A percentile compares a stretch with the other conserved stretches of the same genome.
Conservation (phyloP, 1,140 invertebrate species). For the Helicoverpa armigera region DNA sequence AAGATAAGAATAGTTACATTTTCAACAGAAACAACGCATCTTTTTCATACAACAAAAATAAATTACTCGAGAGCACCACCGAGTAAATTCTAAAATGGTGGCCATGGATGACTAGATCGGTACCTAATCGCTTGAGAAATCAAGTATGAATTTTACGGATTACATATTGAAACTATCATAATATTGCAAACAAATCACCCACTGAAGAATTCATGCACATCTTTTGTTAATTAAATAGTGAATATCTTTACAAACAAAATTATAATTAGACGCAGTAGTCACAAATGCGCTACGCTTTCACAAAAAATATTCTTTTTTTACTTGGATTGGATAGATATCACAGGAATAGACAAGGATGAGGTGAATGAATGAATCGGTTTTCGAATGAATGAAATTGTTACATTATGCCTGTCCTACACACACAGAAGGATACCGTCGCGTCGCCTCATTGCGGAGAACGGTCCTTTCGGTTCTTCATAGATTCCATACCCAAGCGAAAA, state of each 20-base stretch:
- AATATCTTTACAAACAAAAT: constrained; percentile 67
- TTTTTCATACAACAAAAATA: constrained; percentile 63
- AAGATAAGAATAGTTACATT: constrained; percentile 59
- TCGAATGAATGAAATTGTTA: background rate
- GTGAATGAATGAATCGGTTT: constrained; percentile 1
- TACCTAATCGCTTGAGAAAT: constrained; percentile 73
- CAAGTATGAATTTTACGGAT: constrained; percentile 62
- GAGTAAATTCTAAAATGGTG: constrained; percentile 85
- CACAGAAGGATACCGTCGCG: no score
- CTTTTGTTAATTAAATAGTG: constrained; percentile 72
- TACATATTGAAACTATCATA: constrained; percentile 56
- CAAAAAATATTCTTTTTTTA: constrained; percentile 74
- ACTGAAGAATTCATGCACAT: constrained; percentile 85
- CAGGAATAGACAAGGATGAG: constrained; percentile 37
- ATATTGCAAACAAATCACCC: constrained; percentile 73
- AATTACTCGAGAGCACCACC: constrained; percentile 71
- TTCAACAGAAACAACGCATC: constrained; percentile 36
- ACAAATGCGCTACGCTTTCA: constrained; percentile 78
- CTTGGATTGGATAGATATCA: constrained; percentile 15
- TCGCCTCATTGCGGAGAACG: no score
- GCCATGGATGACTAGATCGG: constrained; percentile 81
- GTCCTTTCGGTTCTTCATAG: no score
- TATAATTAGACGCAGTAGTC: constrained; percentile 79
- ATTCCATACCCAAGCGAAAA: no score
- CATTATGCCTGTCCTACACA: background rate